Conservation (phyloP, 2,797 vertebrate species). For the Kryptolebias ocellatus region DNA sequence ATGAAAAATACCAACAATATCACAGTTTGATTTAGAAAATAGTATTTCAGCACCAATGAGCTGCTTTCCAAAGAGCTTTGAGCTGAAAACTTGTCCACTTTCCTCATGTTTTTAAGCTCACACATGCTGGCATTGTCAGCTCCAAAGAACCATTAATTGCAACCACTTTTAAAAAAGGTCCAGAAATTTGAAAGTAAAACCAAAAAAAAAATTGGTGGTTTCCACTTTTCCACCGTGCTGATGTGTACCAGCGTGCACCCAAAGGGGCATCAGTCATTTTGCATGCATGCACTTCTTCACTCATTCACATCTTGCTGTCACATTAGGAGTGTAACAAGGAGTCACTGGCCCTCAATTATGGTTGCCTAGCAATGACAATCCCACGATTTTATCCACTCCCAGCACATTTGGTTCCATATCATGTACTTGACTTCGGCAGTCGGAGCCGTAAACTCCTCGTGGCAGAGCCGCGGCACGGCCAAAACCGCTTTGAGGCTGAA, state of each 20-base stretch:
- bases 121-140: too few relatives aligned
- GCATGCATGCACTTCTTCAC: conserved; percentile 13
- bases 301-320: conserved; percentile 28
- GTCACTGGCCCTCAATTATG: conserved; percentile 34
- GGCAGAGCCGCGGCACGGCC: conserved; percentile 24
- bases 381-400: conserved; percentile 25
- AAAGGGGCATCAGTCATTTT: not conserved
- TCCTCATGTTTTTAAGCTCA: too few relatives aligned
- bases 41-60: too few relatives aligned
- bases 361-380: conserved; percentile 52
- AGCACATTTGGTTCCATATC: conserved; percentile 25
- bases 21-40: too few relatives aligned
- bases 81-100: too few relatives aligned
- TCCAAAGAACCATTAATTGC: not conserved
- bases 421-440: conserved; percentile 21
- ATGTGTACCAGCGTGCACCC: not conserved
- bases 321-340: conserved; percentile 24
- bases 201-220: not conserved
- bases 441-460: conserved; percentile 6
- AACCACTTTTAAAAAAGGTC: not conserved
- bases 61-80: too few relatives aligned
- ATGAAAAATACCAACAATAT: too few relatives aligned
- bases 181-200: too few relatives aligned
- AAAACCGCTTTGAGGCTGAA: conserved; percentile 1
- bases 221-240: not conserved